Percentiles rank a stretch among this genome's conserved stretches.
Conservation (phyloP, 2,797 vertebrate genomes). For the Platyrinchus mystaceus region DNA sequence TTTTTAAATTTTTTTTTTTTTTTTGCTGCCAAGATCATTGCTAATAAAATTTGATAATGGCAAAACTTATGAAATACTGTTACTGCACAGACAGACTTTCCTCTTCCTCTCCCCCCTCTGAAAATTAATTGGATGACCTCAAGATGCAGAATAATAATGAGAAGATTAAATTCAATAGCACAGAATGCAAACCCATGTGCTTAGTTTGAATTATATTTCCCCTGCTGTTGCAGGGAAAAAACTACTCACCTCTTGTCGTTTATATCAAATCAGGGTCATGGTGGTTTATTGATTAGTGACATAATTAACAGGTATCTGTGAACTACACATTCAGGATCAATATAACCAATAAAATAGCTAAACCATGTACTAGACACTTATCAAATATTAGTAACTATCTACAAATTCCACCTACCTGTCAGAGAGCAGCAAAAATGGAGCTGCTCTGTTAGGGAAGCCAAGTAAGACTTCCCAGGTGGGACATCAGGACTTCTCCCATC, state of each 20-base stretch:
- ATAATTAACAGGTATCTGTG: background rate
- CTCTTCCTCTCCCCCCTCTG: rapidly evolving
- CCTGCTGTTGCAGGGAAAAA: background rate
- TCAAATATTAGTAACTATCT: background rate
- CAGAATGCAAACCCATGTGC: background rate
- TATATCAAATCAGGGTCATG: background rate
- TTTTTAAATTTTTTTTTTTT: too few species aligned
- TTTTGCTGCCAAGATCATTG: background rate
- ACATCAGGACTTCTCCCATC: background rate
- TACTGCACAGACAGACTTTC: background rate
- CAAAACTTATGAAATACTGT: background rate
- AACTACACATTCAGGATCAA: background rate
- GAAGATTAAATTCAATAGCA: background rate
- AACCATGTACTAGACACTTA: background rate
- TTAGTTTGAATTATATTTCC: background rate
- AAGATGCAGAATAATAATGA: background rate
- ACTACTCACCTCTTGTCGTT: background rate
- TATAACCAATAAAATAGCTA: background rate
- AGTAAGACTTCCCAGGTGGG: rapidly evolving
- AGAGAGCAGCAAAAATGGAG: background rate
- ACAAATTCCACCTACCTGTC: background rate
- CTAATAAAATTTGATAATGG: background rate
- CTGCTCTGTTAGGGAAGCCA: rapidly evolving
- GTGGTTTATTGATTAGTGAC: background rate
- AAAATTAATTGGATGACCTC: background rate